Base-by-base conservation (phyloP, 1,140 invertebrate species). In the Trinorchestia longiramus region DNA sequence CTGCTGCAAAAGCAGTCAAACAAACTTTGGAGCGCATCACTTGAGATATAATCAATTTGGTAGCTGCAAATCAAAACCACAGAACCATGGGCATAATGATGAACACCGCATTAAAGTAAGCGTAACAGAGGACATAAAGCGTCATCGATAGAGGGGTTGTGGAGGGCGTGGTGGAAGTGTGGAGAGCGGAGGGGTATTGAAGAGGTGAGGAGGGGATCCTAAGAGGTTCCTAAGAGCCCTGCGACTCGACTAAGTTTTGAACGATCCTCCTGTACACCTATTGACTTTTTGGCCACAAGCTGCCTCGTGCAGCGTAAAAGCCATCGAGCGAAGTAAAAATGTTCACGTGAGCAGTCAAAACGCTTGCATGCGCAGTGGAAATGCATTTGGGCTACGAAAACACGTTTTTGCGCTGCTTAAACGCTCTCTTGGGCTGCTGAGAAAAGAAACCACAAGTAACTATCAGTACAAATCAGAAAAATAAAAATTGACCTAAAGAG, bases 161-260 rank as follows among this genome's bases (percentile, higher is more conserved):
- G 57, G 95, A 28, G 95, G 44, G 91, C 8, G 95, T 15, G 87
- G 92, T 44, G 17, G 57, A 41, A 87, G 95, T 17, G 62, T 36
- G 45, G 53, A 0, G 53, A 87, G 57, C 42, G 47, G n/a, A 3
- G 45, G n/a, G 47, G 87, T 43, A 4, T 36, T 44, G 95, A 62
- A 95, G 95, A 41, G n/a, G 44, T 43, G 40, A 45, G 17, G 91
- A 23, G 62, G 62, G 62, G 62, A 40, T 40, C 92, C 8, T 94
- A 94, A 94, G 92, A 94, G 92, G 92, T 94, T 94, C 44, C 92
- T 94, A 94, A 94, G 92, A 94, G 92, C 92, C 92, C 92, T 94
- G 44, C 43, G 47, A 94, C 92, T 94, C 92, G 44, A 36, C 92
- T 94, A 94, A 94, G 92, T 94, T 94, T 94, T 94, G 43, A 94